These are phyloP conservation scores for Poecilia gillii DNA, from an alignment of 2,797 vertebrate genomes.

Conservation along the genomic window DNA sequence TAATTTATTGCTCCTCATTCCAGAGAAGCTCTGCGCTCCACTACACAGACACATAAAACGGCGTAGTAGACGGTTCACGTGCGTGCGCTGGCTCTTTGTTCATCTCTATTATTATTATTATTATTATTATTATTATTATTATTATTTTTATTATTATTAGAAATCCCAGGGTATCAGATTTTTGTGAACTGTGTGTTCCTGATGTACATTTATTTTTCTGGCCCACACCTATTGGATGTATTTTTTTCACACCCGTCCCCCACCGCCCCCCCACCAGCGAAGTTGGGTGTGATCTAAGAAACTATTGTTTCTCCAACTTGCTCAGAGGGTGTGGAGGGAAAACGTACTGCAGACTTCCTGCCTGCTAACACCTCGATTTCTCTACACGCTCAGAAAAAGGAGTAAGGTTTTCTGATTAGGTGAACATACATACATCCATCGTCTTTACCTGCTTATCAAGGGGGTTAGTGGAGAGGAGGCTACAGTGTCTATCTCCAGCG, in stretches of 20 bases:
- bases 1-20: constrained; percentile 32
- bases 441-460: background rate
- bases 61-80: background rate
- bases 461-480: background rate
- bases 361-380: background rate
- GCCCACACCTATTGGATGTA: constrained; percentile 52
- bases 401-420: background rate
- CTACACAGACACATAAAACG: background rate
- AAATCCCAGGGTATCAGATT: constrained; percentile 40
- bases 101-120: constrained; percentile 17
- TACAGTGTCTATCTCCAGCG: background rate
- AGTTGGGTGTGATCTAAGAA: constrained; percentile 19
- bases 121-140: constrained; percentile 35
- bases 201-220: constrained; percentile 45
- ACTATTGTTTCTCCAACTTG: constrained; percentile 12
- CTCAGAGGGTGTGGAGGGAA: constrained; percentile 14
- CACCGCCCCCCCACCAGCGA: constrained; percentile 25
- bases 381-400: background rate
- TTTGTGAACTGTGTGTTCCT: constrained; percentile 17
- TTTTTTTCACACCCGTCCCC: constrained; percentile 37
- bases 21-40: constrained; percentile 1
- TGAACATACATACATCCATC: background rate
- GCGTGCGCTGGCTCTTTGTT: background rate
- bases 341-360: background rate
- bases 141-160: constrained; percentile 31